Percentiles rank a stretch among this genome's conserved stretches.
These are phyloP conservation scores for Craniophora ligustri DNA, from an alignment of 2,888 invertebrate genomes.

Conservation along the genomic window DNA sequence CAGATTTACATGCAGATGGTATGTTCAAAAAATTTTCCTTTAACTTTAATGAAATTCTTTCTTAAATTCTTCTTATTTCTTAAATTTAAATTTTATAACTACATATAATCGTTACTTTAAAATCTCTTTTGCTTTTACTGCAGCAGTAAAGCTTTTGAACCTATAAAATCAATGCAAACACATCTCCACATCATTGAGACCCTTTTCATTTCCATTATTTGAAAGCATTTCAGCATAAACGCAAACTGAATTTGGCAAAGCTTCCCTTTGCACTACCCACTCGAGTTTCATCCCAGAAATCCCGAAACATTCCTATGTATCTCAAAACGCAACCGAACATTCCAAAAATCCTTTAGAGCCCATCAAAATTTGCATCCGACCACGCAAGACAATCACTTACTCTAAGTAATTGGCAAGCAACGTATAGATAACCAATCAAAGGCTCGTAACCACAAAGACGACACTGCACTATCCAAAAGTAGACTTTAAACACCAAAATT, in stretches of 20 bases:
- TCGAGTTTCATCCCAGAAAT: conserved; percentile 6
- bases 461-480: conserved; percentile 37
- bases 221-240: conserved; percentile 44
- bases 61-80: no score
- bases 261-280: conserved; percentile 31
- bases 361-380: conserved; percentile 63
- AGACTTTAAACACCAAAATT: conserved; percentile 33
- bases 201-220: conserved; percentile 32
- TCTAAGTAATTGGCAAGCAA: conserved; percentile 84
- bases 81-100: no score
- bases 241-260: conserved; percentile 22
- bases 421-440: conserved; percentile 82
- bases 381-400: conserved; percentile 83
- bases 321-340: conserved; percentile 34
- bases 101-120: no score
- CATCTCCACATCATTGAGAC: not conserved
- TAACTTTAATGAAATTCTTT: no score
- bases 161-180: not conserved
- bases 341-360: conserved; percentile 44
- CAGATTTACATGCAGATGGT: no score
- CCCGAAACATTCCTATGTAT: conserved; percentile 20
- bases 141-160: not conserved
- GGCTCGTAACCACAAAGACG: conserved; percentile 68
- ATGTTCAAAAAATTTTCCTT: no score
- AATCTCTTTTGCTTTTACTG: not conserved